A percentile compares a stretch with the other conserved stretches of the same genome.
phyloP scores from a whole-genome alignment of 2,888 invertebrate genomes.

The Lasioglossum vierecki region DNA sequence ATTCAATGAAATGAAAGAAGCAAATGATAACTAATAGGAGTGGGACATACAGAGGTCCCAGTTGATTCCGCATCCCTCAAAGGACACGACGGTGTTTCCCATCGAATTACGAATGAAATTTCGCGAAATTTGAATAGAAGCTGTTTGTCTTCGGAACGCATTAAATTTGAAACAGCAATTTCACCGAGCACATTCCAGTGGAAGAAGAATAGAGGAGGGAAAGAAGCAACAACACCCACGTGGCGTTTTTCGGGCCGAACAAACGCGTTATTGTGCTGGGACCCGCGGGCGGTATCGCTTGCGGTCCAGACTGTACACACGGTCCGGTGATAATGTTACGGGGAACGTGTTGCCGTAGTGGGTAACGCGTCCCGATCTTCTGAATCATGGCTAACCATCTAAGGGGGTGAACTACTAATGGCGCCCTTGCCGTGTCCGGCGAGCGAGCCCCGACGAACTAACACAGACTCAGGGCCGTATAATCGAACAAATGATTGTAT shows the following conservation, averaged over 20 bases:
- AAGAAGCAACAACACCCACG: constrained; percentile 14
- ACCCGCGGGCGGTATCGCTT: constrained; percentile 28
- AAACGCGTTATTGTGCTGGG: constrained; percentile 1
- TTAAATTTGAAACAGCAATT: constrained; percentile 2
- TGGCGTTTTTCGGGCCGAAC: constrained; percentile 1
- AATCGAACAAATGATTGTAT: constrained; percentile 19
- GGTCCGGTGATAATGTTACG: constrained; percentile 20
- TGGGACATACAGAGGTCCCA: not conserved
- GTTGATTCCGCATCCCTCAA: not conserved
- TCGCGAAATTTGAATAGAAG: not conserved
- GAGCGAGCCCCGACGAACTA: not conserved
- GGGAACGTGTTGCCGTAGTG: constrained; percentile 6
- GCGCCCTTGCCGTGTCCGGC: not conserved
- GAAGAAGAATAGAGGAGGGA: not conserved
- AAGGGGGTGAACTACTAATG: constrained; percentile 38
- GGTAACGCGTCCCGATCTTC: constrained; percentile 27
- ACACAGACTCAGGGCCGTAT: not conserved
- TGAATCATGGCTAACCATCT: constrained; percentile 38
- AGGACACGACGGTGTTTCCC: not conserved
- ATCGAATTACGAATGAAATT: not conserved
- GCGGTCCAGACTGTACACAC: constrained; percentile 1
- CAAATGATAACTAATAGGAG: too few relatives aligned
- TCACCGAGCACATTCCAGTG: not conserved
- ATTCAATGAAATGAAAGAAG: not conserved
- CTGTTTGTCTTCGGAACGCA: not conserved